Evolutionary conservation across 1,140 invertebrate genomes (phyloP), one percentile per base, ranked within the genome.

Genomic region (Magallana angulata): DNA sequence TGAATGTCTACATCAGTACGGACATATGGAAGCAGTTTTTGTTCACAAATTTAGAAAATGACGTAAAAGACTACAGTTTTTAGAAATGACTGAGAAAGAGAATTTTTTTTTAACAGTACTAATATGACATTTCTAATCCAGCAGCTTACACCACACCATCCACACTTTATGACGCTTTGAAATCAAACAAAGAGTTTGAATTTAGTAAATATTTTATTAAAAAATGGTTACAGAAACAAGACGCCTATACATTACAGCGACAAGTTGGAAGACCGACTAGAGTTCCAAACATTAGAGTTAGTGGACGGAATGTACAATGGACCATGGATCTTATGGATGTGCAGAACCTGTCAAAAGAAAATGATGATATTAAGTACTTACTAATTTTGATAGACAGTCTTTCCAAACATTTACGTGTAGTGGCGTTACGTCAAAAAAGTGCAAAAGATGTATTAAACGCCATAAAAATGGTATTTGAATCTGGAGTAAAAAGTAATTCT

Each of bases 201-300:
- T 62, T 62, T 62, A 62, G 60, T 16, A 62, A 24, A 9, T 9
- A 24, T 57, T 64, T 36, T 36, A 85, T 85, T 76, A 24, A 8
- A 58, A 71, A 80, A 56, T 85, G 85, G 85, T 57, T 85, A 16
- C 60, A 57, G 57, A n/a, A 58, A 12, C 85, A 85, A 58, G 85
- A 85, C 56, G 14, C 62, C 7, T 85, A 85, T 16, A 85, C 48
- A n/a, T 57, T 85, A 8, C 60, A 85, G 36, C 5, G 48, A 9
- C 62, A 36, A 85, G 62, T 71, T 9, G 36, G 68, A 18, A 36
- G 85, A 56, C 64, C 18, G 2, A 48, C 24, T 14, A 56, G 60
- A n/a, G 7, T 7, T 9, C 24, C 64, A 57, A 76, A 58, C 6
- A 59, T 85, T 24, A 14, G 48, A 16, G 68, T 76, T 0, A 71